Evolutionary conservation across 2,113 vertebrate genomes (phyloP), one percentile per base, ranked within the genome.

Genomic region (Mustela lutreola): DNA sequence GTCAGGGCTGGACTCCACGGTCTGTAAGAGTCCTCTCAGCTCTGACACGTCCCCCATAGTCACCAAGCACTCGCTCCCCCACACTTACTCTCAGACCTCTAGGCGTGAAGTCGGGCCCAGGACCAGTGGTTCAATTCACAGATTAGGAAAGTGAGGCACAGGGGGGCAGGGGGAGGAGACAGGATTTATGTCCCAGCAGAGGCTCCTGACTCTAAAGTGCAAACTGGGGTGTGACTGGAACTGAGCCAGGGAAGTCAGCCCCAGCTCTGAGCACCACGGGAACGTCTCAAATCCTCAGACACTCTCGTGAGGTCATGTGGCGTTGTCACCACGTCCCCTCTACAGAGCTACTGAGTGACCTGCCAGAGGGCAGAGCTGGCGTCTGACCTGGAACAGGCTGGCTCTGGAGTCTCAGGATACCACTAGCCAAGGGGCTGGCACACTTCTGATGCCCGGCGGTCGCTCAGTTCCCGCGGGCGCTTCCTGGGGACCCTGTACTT

Each of bases 111-210:
- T 42, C 22, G 21, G 36, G 58, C 36, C 65, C 60, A 26, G 8
- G n/a, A n/a, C 58, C 73, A 48, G 48, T 5, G n/a, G 26, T 5
- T 83, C 63, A 33, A 14, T 73, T 50, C 81, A 62, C 28, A 73
- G 56, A 62, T 50, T 53, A 81, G 91, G 33, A 93, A 82, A 78
- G 42, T 4, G 71, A 92, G 48, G 53, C 53, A 56, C 16, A 5
- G 53, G 14, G 50, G 11, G 53, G 4, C 0, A 5, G 45, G 15
- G 7, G 12, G 9, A 1, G 39, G 15, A 5, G 15, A 5, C 4
- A 18, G 60, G 50, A n/a, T 65, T 85, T 56, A 67, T 28, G 39
- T 63, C 56, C 53, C 4, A 33, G 22, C 86, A 65, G 56, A 21
- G 86, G 82, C 79, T 75, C 73, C 65, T 2, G 0, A 45, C 53